Conservation (phyloP, 1,140 invertebrate species). For the Pseudomyrmex cubaensis region DNA sequence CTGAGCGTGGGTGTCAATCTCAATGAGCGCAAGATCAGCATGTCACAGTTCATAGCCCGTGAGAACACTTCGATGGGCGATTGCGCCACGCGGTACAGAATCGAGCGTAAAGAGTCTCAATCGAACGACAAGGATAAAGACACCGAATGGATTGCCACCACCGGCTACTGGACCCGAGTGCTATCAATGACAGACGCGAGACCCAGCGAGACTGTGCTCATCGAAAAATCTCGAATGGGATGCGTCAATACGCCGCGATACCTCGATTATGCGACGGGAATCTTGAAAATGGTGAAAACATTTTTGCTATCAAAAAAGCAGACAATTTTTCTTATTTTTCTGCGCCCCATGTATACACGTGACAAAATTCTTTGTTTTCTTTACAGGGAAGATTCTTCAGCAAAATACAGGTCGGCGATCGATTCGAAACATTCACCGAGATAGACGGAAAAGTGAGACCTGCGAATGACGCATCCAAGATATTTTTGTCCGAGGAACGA, state of each 20-base stretch:
- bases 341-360: too few species aligned
- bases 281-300: conserved; percentile 23
- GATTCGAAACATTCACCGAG: conserved; percentile 21
- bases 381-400: conserved; percentile 18
- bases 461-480: background rate
- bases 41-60: conserved; percentile 3
- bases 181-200: conserved; percentile 1
- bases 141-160: background rate
- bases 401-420: conserved; percentile 1
- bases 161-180: background rate
- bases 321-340: too few species aligned
- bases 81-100: conserved; percentile 8
- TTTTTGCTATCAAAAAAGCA: too few species aligned
- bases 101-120: background rate
- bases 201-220: background rate
- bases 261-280: background rate
- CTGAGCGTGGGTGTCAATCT: conserved; percentile 35
- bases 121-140: background rate
- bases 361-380: background rate
- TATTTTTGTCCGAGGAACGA: background rate
- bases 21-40: conserved; percentile 3
- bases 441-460: background rate
- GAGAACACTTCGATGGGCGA: conserved; percentile 53
- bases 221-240: conserved; percentile 4
- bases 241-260: conserved; percentile 35